These are phyloP conservation scores for Mionectes olivaceus DNA, from an alignment of 2,797 vertebrate genomes.

Conservation along the genomic window DNA sequence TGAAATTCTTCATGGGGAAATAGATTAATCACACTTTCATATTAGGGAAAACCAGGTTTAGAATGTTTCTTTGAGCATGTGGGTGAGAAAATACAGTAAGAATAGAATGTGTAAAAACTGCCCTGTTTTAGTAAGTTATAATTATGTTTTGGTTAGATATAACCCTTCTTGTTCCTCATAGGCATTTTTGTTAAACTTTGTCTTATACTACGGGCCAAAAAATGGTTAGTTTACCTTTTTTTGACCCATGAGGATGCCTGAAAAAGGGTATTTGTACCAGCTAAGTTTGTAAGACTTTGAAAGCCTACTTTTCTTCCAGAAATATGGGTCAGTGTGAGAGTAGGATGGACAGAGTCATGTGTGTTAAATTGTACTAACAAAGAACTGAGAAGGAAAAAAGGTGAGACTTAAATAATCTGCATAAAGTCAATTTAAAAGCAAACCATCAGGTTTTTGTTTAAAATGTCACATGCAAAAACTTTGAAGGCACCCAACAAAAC, in stretches of 20 bases:
- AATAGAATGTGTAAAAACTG: not conserved
- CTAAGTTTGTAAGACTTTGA: not conserved
- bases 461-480: not conserved
- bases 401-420: not conserved
- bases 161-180: not conserved
- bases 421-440: not conserved
- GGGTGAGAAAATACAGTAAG: not conserved
- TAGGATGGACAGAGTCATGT: fast-evolving
- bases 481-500: not conserved
- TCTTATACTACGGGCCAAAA: not conserved
- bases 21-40: not conserved
- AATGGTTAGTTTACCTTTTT: not conserved
- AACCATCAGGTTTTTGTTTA: not conserved
- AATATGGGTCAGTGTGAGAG: not conserved
- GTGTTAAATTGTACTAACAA: not conserved
- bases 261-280: not conserved
- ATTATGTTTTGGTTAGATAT: not conserved
- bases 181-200: not conserved
- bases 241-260: not conserved
- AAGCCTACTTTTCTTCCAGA: not conserved
- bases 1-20: not conserved
- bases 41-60: not conserved
- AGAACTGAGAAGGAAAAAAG: not conserved
- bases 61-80: not conserved
- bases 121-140: not conserved